Conservation (phyloP, 2,113 vertebrate species). For the Papio anubis region DNA sequence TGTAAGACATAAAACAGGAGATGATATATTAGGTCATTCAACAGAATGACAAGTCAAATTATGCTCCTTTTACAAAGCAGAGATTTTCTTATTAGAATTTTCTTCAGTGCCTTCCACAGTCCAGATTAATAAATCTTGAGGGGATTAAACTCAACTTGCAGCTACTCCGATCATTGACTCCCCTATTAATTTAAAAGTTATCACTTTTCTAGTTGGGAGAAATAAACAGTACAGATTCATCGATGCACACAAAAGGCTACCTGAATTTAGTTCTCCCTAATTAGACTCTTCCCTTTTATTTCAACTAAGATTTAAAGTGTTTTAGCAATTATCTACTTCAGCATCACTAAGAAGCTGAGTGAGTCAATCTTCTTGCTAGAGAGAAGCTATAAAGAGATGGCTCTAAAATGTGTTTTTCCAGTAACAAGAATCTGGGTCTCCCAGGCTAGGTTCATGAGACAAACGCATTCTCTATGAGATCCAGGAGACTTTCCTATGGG, state of each 20-base stretch:
- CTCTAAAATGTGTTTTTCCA: neutral
- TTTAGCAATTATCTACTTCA: neutral
- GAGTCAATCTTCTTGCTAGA: neutral
- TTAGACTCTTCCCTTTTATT: neutral
- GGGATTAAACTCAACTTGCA: neutral
- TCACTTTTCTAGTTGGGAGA: neutral
- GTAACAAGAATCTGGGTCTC: neutral
- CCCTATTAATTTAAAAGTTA: neutral
- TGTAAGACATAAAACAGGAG: constrained; percentile 34
- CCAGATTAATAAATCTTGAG: neutral
- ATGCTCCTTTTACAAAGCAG: neutral
- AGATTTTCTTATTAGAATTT: neutral
- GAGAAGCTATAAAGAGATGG: neutral
- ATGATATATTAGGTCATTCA: constrained; percentile 22
- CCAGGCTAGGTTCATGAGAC: neutral
- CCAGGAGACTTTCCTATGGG: neutral
- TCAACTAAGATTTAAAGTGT: neutral
- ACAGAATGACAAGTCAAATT: constrained; percentile 25
- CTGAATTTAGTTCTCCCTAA: neutral
- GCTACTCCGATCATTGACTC: neutral
- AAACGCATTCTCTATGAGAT: neutral
- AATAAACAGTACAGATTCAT: neutral
- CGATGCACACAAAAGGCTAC: neutral
- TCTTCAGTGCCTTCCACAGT: neutral
- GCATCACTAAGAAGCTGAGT: neutral